Base-by-base conservation (phyloP, 1,140 invertebrate genomes). In the Aphelenchoides besseyi region DNA sequence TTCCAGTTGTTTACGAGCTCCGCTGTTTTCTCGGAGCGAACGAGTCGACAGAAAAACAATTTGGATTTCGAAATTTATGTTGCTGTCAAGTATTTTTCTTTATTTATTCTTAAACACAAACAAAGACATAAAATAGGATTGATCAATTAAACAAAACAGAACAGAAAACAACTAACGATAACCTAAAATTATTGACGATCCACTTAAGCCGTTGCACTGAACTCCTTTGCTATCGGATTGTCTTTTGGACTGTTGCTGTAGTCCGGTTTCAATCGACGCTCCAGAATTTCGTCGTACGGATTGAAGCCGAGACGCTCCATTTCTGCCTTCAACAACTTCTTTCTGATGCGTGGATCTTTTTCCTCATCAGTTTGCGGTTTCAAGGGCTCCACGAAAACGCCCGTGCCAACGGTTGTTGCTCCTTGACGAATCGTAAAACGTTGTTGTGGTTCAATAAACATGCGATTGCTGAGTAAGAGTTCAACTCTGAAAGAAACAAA, bases 61-160 rank as follows among this genome's bases (percentile, higher is more conserved):
- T n/a, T n/a, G n/a, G n/a, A n/a, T n/a, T n/a, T n/a, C n/a, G n/a
- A n/a, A n/a, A n/a, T n/a, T n/a, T n/a, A n/a, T n/a, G n/a, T n/a
- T n/a, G n/a, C n/a, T n/a, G n/a, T n/a, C n/a, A n/a, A n/a, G n/a
- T n/a, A n/a, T n/a, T n/a, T n/a, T n/a, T n/a, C n/a, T n/a, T n/a
- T n/a, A n/a, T n/a, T n/a, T n/a, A n/a, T n/a, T n/a, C n/a, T n/a
- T n/a, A n/a, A n/a, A n/a, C n/a, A n/a, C n/a, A n/a, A n/a, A n/a
- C n/a, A 48, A 48, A 23, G 23, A 48, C 41, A 48, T 98, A 48
- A 12, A 48, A 48, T 48, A 48, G 23, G 23, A 23, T 16, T 48
- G 41, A 23, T 48, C 12, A 23, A 23, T 12, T 23, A 23, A 48
- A 48, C 12, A 23, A 48, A 23, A 23, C 12, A 23, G 41, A 23